Evolutionary conservation across 2,888 invertebrate genomes (phyloP).

Genomic region (Nasonovia ribisnigri): DNA sequence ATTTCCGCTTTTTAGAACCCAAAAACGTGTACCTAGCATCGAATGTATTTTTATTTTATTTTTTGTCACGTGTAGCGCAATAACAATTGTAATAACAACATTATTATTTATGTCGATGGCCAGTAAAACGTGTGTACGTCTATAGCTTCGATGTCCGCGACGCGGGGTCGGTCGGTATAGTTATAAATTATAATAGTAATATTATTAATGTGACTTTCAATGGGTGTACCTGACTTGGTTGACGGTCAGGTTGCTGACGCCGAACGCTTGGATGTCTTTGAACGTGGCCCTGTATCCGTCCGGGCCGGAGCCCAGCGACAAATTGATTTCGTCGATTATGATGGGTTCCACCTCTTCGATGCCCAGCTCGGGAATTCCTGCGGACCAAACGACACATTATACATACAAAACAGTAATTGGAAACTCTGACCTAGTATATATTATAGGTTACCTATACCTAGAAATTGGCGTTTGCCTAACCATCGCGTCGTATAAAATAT

Average conservation of each 20-base stretch:
- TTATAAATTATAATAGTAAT: no score
- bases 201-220: background rate
- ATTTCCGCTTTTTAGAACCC: background rate
- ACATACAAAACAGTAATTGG: background rate
- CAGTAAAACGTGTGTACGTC: background rate
- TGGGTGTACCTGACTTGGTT: conserved; percentile 79
- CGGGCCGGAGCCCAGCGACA: conserved; percentile 83
- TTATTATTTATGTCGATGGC: background rate
- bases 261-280: conserved; percentile 83
- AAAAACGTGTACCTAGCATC: background rate
- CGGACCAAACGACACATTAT: background rate
- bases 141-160: background rate
- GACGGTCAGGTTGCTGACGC: conserved; percentile 84
- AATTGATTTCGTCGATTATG: conserved; percentile 85
- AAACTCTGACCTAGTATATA: background rate
- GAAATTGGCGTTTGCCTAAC: background rate
- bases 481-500: background rate
- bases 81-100: background rate
- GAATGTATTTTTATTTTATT: background rate
- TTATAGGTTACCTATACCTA: background rate
- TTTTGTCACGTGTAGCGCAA: background rate
- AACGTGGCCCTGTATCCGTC: conserved; percentile 87
- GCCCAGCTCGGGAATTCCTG: conserved; percentile 81
- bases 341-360: conserved; percentile 79
- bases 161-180: no score